These are phyloP conservation scores for Amphilophus citrinellus DNA, from an alignment of 2,113 vertebrate genomes.

Conservation along the genomic window DNA sequence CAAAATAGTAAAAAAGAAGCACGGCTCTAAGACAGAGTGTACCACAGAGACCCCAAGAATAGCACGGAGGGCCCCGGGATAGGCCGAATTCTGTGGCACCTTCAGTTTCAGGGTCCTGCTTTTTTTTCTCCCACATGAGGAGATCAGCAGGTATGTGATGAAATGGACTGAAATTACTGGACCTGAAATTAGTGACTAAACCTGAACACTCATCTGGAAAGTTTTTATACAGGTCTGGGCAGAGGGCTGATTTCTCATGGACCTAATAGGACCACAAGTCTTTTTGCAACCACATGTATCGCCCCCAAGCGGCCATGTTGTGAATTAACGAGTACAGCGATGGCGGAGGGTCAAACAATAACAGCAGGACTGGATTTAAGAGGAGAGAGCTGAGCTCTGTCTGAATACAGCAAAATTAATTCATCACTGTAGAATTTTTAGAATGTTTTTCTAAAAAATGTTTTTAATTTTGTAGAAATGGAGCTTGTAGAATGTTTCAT, in stretches of 20 bases:
- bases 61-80: not conserved
- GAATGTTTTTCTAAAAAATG: too few species aligned
- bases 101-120: not conserved
- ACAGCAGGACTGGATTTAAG: not conserved
- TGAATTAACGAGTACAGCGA: not conserved
- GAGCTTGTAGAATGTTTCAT: too few species aligned
- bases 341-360: not conserved
- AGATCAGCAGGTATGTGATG: accelerated
- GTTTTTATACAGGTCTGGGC: accelerated
- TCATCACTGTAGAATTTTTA: too few species aligned
- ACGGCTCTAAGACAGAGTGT: not conserved
- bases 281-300: not conserved
- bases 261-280: not conserved
- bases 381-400: too few species aligned
- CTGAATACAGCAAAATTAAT: too few species aligned
- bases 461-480: too few species aligned
- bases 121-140: not conserved
- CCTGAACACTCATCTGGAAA: not conserved
- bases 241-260: not conserved
- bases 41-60: not conserved
- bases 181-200: not conserved
- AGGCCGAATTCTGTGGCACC: not conserved
- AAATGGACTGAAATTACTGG: not conserved
- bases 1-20: not conserved
- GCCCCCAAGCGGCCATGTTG: accelerated